Evolutionary conservation across 1,140 invertebrate genomes (phyloP).

Genomic region (Penaeus chinensis): DNA sequence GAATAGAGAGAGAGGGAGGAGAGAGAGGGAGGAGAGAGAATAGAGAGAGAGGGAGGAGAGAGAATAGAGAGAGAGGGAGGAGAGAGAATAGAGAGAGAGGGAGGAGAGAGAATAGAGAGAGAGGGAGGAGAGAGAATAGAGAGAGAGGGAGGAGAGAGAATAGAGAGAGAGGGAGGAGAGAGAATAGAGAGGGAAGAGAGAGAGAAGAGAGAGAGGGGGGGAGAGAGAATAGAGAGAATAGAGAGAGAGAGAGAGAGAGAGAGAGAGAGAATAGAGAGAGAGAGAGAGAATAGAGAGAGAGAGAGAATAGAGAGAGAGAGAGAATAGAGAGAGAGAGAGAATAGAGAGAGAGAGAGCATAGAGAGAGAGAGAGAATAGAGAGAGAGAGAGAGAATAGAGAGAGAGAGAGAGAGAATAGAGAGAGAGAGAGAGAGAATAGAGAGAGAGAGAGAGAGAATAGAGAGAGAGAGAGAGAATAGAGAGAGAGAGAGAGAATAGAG

Average conservation of each 20-base stretch:
- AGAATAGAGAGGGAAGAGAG: not conserved
- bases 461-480: not conserved
- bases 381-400: not conserved
- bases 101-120: too few species aligned
- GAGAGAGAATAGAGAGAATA: not conserved
- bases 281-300: not conserved
- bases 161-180: not conserved
- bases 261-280: not conserved
- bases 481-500: not conserved
- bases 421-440: not conserved
- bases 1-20: too few species aligned
- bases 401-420: too few species aligned
- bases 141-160: not conserved
- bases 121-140: not conserved
- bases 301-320: too few species aligned
- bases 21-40: too few species aligned
- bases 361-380: too few species aligned
- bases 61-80: too few species aligned
- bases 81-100: too few species aligned
- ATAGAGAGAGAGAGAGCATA: too few species aligned
- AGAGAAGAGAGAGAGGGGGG: not conserved
- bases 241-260: not conserved
- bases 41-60: too few species aligned
- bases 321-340: too few species aligned
- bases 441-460: not conserved